Conservation (phyloP, 2,113 vertebrate species). For the Struthidea cinerea region DNA sequence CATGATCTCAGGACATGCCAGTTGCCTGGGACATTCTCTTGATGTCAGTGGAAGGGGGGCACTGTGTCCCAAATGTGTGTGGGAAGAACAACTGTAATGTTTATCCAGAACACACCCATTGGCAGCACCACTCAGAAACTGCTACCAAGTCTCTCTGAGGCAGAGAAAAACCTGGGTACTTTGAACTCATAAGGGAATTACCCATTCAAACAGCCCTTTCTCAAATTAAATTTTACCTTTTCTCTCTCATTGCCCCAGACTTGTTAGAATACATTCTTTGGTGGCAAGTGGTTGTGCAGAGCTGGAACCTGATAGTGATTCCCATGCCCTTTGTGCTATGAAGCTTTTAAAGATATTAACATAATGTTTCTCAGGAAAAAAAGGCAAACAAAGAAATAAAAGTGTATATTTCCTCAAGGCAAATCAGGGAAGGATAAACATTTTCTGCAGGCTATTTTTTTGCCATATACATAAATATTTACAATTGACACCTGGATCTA, state of each 20-base stretch:
- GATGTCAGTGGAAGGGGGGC: neutral
- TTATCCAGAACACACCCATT: neutral
- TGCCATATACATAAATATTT: neutral
- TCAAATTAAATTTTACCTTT: neutral
- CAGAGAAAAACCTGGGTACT: neutral
- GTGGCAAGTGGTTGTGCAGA: neutral
- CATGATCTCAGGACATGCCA: neutral
- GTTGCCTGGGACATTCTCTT: neutral
- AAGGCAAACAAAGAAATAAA: neutral
- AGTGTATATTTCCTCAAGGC: neutral
- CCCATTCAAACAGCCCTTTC: neutral
- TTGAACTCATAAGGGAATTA: neutral
- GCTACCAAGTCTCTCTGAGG: neutral
- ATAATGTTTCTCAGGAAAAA: neutral
- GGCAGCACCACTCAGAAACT: neutral
- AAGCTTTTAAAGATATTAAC: neutral
- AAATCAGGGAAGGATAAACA: neutral
- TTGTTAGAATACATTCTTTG: neutral
- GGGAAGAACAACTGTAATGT: neutral
- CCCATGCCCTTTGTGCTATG: neutral
- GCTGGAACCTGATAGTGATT: neutral
- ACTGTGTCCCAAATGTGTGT: neutral
- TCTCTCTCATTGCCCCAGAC: neutral
- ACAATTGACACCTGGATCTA: neutral
- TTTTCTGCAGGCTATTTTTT: neutral